Evolutionary conservation across 1,140 invertebrate genomes (phyloP).

Genomic region (Hypothenemus hampei): DNA sequence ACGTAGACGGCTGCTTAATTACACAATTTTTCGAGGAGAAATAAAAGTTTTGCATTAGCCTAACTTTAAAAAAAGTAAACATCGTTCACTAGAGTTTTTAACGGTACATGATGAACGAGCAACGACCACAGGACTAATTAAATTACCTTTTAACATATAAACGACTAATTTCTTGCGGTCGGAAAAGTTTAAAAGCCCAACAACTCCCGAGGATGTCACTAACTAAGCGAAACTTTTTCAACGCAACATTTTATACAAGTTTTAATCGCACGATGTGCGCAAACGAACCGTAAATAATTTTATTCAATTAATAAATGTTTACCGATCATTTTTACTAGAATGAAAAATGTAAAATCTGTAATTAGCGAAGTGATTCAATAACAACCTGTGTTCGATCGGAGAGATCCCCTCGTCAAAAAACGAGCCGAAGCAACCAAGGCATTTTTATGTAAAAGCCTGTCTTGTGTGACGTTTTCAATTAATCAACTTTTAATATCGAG

Average conservation of each 20-base stretch:
- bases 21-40: too few relatives aligned
- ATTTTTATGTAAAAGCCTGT: conserved; percentile 9
- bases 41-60: too few relatives aligned
- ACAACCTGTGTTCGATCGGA: background rate
- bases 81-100: background rate
- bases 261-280: too few relatives aligned
- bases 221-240: conserved; percentile 25
- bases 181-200: conserved; percentile 33
- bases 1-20: too few relatives aligned
- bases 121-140: conserved; percentile 23
- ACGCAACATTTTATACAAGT: conserved; percentile 14
- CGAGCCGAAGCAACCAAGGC: background rate
- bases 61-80: too few relatives aligned
- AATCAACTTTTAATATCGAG: conserved; percentile 12
- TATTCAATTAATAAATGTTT: too few relatives aligned
- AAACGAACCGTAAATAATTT: too few relatives aligned
- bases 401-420: background rate
- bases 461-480: conserved; percentile 14
- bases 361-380: too few relatives aligned
- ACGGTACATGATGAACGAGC: conserved; percentile 22
- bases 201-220: conserved; percentile 19
- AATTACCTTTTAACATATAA: conserved; percentile 31
- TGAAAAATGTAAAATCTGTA: too few relatives aligned
- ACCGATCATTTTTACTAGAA: too few relatives aligned
- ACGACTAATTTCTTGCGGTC: conserved; percentile 32